Conservation (phyloP, 2,888 invertebrate genomes). For the Drosophila ochracea region DNA sequence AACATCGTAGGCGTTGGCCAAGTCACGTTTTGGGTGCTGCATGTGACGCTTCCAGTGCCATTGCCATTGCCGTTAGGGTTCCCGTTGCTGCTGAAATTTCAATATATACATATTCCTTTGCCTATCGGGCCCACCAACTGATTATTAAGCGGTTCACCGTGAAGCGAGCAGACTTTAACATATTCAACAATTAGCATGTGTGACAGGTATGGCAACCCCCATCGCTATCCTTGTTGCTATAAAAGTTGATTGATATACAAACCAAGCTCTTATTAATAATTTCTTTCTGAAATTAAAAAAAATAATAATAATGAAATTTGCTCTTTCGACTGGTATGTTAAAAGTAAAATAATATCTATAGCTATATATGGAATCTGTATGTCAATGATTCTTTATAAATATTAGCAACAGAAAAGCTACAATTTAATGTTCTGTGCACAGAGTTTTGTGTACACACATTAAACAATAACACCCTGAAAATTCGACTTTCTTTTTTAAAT, state of each 20-base stretch:
- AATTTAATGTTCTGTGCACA: background rate
- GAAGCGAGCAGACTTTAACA: background rate
- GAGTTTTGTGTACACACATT: no score
- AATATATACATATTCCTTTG: background rate
- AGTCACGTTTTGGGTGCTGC: constrained; percentile 60
- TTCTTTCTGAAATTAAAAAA: background rate
- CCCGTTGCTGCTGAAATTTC: background rate
- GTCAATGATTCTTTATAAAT: background rate
- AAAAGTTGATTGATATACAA: no score
- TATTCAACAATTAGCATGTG: background rate
- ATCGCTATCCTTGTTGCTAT: no score
- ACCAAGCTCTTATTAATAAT: no score
- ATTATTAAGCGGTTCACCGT: no score
- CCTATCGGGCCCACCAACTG: background rate
- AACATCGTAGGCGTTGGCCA: constrained; percentile 55
- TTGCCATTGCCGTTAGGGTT: background rate
- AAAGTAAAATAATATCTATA: background rate
- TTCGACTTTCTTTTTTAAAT: no score
- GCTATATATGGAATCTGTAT: background rate
- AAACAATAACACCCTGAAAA: no score
- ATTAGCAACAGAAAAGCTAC: background rate
- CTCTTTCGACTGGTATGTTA: background rate
- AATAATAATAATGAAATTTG: background rate
- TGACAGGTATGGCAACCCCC: no score
- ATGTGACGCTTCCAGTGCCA: background rate